Conservation (phyloP, 2,797 vertebrate species). For the Uromys caudimaculatus region DNA sequence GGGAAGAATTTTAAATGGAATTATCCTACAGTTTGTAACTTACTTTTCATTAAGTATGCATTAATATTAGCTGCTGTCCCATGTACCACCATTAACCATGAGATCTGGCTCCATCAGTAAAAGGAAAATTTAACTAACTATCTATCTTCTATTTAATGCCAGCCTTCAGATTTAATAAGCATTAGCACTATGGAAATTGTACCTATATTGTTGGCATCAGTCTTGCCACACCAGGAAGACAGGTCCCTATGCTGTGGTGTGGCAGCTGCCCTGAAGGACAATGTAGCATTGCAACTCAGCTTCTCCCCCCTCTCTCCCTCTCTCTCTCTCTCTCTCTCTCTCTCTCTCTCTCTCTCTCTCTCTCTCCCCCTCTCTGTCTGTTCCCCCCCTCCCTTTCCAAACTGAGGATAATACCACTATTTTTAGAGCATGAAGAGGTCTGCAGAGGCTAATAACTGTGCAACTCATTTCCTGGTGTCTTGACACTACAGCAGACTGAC, state of each 20-base stretch:
- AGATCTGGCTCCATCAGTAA: background rate
- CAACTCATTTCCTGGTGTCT: constrained; percentile 35
- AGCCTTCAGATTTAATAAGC: background rate
- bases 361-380: no score
- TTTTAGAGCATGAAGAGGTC: constrained; percentile 43
- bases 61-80: background rate
- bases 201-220: background rate
- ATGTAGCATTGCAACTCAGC: background rate
- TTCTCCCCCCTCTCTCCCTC: background rate
- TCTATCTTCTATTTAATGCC: background rate
- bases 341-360: background rate
- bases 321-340: background rate
- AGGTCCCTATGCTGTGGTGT: background rate
- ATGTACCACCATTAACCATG: background rate
- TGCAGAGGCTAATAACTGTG: constrained; percentile 46
- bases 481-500: background rate
- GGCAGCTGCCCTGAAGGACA: background rate
- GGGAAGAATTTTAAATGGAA: constrained; percentile 5
- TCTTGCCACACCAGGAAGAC: background rate
- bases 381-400: background rate
- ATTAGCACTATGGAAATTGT: background rate
- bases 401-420: background rate
- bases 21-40: background rate
- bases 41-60: background rate
- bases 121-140: background rate